phyloP scores from a whole-genome alignment of 2,888 invertebrate species.

The Sipunculus nudus region DNA sequence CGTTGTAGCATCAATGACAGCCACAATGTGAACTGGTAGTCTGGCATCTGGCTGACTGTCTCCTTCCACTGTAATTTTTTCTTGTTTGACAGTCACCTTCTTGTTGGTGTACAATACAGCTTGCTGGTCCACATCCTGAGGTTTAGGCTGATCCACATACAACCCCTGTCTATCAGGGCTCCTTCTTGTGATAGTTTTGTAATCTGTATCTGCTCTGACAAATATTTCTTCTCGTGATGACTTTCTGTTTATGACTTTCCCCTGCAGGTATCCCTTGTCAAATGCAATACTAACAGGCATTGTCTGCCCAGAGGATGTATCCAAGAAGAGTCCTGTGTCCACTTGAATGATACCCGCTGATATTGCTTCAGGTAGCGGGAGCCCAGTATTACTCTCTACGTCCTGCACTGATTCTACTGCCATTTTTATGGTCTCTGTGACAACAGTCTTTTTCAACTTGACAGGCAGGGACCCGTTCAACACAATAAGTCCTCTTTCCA shows the following conservation, averaged over 20 bases:
- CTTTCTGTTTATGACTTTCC: conserved; percentile 16
- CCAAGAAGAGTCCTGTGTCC: conserved; percentile 48
- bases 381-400: conserved; percentile 84
- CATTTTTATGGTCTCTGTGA: conserved; percentile 53
- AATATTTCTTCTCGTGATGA: conserved; percentile 21
- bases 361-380: conserved; percentile 75
- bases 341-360: conserved; percentile 77
- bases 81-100: too few species aligned
- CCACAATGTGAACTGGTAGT: conserved; percentile 44
- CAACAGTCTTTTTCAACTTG: conserved; percentile 46
- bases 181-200: too few species aligned
- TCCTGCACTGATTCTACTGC: conserved; percentile 56
- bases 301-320: conserved; percentile 22
- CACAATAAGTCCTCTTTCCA: conserved; percentile 59
- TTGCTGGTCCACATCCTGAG: too few species aligned
- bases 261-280: conserved; percentile 19
- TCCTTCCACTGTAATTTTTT: too few species aligned
- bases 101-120: too few species aligned
- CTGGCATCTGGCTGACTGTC: too few species aligned
- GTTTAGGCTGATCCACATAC: too few species aligned
- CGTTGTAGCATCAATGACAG: conserved; percentile 65
- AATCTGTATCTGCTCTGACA: neutral
- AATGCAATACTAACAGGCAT: conserved; percentile 14
- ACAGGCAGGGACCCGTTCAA: conserved; percentile 25
- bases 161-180: too few species aligned